Conservation (phyloP, 2,888 invertebrate genomes). For the Campoletis raptor region DNA sequence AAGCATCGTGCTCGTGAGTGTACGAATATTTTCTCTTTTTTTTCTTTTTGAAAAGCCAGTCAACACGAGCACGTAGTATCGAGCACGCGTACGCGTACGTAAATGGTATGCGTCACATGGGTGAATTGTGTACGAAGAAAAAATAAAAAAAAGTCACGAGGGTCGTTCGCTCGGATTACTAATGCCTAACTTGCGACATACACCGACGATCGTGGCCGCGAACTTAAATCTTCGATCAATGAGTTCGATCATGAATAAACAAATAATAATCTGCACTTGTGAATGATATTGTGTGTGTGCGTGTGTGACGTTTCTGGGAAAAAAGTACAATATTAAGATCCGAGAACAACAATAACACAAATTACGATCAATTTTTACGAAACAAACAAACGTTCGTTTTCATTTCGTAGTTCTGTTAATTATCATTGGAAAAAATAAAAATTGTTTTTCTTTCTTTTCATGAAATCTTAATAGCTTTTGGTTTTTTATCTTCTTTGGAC, state of each 20-base stretch:
- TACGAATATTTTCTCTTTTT: neutral
- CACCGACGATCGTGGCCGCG: slow-evolving; percentile 56
- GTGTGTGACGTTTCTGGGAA: neutral
- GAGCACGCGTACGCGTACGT: slow-evolving; percentile 40
- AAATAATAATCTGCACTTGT: neutral
- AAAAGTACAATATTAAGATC: neutral
- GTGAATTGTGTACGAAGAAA: slow-evolving; percentile 34
- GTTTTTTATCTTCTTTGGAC: too few species aligned
- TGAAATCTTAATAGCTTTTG: too few species aligned
- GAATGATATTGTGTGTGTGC: neutral
- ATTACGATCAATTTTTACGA: neutral
- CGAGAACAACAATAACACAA: neutral
- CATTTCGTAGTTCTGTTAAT: neutral
- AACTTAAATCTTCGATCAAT: slow-evolving; percentile 60
- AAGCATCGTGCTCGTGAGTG: slow-evolving; percentile 1
- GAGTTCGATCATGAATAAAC: slow-evolving; percentile 41
- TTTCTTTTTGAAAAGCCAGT: slow-evolving; percentile 13
- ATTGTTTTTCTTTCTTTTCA: too few species aligned
- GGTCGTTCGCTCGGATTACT: slow-evolving; percentile 60
- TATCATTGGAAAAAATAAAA: neutral
- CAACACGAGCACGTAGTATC: slow-evolving; percentile 55
- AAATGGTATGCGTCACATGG: slow-evolving; percentile 55
- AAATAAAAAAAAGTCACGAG: slow-evolving; percentile 45
- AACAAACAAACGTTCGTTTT: neutral
- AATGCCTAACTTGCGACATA: slow-evolving; percentile 37